Conservation (phyloP, 2,797 vertebrate genomes). For the Tamandua tetradactyla region DNA sequence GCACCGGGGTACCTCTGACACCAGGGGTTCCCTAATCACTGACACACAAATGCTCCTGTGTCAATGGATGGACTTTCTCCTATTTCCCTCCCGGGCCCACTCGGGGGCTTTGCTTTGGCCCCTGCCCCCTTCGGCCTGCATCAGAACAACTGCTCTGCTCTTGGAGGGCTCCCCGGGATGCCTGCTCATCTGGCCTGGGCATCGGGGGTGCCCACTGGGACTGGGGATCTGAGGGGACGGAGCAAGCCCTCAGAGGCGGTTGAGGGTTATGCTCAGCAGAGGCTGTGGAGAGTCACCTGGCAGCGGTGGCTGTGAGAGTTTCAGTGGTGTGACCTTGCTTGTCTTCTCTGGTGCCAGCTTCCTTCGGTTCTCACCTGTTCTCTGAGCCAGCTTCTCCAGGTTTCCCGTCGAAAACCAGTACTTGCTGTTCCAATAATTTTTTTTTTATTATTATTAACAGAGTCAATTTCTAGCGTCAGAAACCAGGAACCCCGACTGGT, state of each 20-base stretch:
- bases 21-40: neutral
- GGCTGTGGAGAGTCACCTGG: neutral
- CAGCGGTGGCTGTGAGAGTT: neutral
- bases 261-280: too few relatives aligned
- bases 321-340: conserved; percentile 55
- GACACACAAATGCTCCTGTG: neutral
- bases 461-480: conserved; percentile 71
- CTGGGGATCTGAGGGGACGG: neutral
- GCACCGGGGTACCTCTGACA: neutral
- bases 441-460: conserved; percentile 43
- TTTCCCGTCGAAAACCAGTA: conserved; percentile 59
- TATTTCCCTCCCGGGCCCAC: neutral
- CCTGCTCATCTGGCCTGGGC: neutral
- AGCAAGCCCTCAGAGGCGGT: neutral
- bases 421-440: conserved; percentile 48
- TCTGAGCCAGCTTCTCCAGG: conserved; percentile 59
- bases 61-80: neutral
- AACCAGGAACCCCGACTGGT: conserved; percentile 65
- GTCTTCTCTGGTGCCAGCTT: neutral
- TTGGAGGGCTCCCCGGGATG: neutral
- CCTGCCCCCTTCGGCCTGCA: neutral
- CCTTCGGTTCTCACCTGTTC: conserved; percentile 38
- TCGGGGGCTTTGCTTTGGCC: neutral
- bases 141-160: neutral
- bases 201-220: neutral